Evolutionary conservation across 2,113 vertebrate genomes (phyloP).

Genomic region (Toxostoma redivivum): DNA sequence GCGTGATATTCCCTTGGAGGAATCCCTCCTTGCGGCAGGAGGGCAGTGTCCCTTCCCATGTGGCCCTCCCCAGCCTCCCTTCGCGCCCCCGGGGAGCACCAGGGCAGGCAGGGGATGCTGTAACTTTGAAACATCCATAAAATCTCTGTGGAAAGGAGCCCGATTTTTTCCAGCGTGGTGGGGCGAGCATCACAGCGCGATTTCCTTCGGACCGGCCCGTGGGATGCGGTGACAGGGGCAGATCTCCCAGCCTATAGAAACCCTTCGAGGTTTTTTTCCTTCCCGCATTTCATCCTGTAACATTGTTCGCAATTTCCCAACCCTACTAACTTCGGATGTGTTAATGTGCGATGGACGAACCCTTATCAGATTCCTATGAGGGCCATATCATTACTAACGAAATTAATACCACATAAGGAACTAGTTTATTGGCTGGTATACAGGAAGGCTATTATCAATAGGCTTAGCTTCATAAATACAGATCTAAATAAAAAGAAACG

Average conservation of each 20-base stretch:
- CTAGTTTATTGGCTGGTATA: slow-evolving; percentile 49
- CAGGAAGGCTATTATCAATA: slow-evolving; percentile 56
- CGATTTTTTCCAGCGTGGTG: neutral
- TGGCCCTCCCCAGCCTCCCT: neutral
- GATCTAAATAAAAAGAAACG: slow-evolving; percentile 58
- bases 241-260: neutral
- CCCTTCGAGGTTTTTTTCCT: neutral
- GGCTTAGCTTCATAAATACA: slow-evolving; percentile 58
- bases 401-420: slow-evolving; percentile 56
- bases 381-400: slow-evolving; percentile 37
- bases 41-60: neutral
- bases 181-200: neutral
- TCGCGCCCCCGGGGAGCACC: neutral
- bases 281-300: neutral
- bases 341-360: slow-evolving; percentile 50
- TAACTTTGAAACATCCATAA: neutral
- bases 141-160: neutral
- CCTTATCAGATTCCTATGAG: slow-evolving; percentile 61
- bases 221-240: neutral
- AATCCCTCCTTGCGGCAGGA: neutral
- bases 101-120: neutral
- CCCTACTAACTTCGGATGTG: neutral
- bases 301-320: neutral
- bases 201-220: neutral
- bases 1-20: slow-evolving; percentile 1